Conservation (phyloP, 2,113 vertebrate species). For the Tyrannus savana region DNA sequence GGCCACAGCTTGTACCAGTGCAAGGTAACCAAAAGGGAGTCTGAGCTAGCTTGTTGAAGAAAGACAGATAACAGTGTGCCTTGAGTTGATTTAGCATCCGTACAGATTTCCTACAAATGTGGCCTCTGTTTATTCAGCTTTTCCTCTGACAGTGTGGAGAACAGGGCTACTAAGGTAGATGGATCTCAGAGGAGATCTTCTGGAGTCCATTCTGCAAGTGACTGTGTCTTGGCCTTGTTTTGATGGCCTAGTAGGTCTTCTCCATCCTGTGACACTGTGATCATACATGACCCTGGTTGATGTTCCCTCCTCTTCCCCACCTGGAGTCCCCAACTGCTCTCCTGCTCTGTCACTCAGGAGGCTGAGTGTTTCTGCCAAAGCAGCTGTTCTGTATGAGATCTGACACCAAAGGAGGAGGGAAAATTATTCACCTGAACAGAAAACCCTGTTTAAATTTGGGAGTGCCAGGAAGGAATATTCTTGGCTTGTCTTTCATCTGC, state of each 20-base stretch:
- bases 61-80: rapidly evolving
- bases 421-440: neutral
- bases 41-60: neutral
- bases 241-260: neutral
- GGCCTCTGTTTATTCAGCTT: neutral
- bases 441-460: neutral
- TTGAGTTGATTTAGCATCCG: neutral
- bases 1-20: neutral
- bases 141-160: neutral
- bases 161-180: neutral
- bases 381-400: neutral
- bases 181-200: neutral
- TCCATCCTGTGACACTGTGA: neutral
- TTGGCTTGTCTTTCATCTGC: slow-evolving; percentile 1
- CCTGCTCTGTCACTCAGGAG: neutral
- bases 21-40: neutral
- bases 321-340: neutral
- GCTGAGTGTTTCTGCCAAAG: neutral
- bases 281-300: neutral
- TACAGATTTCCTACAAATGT: neutral
- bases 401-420: neutral
- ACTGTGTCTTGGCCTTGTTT: neutral
- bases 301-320: neutral
- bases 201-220: neutral
- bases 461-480: slow-evolving; percentile 18